These are phyloP conservation scores for Coelogynopora nodosa DNA, from an alignment of 2,888 invertebrate species.

Conservation along the genomic window DNA sequence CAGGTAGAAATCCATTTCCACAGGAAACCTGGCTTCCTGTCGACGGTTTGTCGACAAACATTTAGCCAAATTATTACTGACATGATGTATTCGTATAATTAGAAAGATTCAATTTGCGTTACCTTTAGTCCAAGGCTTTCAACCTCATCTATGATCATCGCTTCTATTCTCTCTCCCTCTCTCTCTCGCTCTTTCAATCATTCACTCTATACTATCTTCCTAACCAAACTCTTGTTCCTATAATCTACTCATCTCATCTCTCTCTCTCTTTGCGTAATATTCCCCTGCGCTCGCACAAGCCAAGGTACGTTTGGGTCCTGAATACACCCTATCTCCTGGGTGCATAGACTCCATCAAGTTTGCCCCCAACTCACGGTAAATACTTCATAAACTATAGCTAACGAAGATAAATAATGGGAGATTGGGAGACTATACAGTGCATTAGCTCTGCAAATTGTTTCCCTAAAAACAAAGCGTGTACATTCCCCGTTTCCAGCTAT, in stretches of 20 bases:
- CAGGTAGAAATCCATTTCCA: slow-evolving; percentile 24
- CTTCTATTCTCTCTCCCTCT: neutral
- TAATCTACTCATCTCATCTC: no score
- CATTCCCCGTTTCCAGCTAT: neutral
- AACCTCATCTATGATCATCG: neutral
- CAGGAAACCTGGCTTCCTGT: slow-evolving; percentile 8
- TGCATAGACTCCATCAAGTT: no score
- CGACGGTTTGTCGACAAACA: slow-evolving; percentile 19
- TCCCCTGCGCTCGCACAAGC: no score
- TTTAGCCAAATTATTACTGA: slow-evolving; percentile 31
- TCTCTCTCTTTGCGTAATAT: no score
- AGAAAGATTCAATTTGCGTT: slow-evolving; percentile 18
- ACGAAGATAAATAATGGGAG: slow-evolving; percentile 21
- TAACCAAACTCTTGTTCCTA: neutral
- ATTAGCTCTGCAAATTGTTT: slow-evolving; percentile 19
- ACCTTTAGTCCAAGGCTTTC: slow-evolving; percentile 5
- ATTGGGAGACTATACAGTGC: neutral
- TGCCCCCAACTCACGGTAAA: no score
- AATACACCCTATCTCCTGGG: no score
- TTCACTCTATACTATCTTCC: neutral
- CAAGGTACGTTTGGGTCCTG: no score
- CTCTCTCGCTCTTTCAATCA: neutral
- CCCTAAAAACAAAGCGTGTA: slow-evolving; percentile 24
- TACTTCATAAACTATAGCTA: no score
- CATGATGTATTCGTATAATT: slow-evolving; percentile 28